Evolutionary conservation across 2,888 invertebrate genomes (phyloP), one percentile per base, ranked within the genome.

Genomic region (Hesperia comma): DNA sequence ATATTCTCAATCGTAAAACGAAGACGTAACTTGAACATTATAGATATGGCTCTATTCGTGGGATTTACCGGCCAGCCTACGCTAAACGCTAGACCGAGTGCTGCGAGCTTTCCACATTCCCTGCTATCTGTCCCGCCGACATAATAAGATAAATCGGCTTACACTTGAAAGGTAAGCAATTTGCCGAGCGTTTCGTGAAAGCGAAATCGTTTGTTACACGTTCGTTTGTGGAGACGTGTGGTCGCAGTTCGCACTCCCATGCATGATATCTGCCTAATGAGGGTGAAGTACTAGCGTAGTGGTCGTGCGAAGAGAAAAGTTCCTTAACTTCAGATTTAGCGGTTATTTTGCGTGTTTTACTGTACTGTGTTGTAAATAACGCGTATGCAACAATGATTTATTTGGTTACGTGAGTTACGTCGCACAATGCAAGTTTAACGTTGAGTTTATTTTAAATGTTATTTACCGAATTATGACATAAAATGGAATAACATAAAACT

Each of bases 101-200:
- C n/a, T 0, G 33, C 60, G 21, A 53, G 54, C 54, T 80, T 81
- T 84, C 81, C 73, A 77, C 76, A 71, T 67, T 73, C 70, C 72
- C 74, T 70, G 74, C 78, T 78, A 79, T 79, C 82, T 80, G 82
- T 84, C 81, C 68, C 57, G 70, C 70, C 75, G 76, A 78, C 80
- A 77, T 78, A 79, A 81, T 80, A 80, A 84, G 84, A 86, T 82
- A 84, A 85, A 88, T 86, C 75, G 81, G 77, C 55, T 79, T 76
- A 76, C 77, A 80, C 84, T 87, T 80, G 85, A 84, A 87, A 86
- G 85, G 86, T 79, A 82, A 84, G 83, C 83, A 85, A 87, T 87
- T 87, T 87, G 86, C 77, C 74, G 77, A 76, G 79, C 75, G 77
- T 77, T 77, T 76, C 72, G 70, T 69, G 76, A 74, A 74, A 76